Evolutionary conservation across 2,888 invertebrate species (phyloP).

Genomic region (Leptopilina drosophilae): DNA sequence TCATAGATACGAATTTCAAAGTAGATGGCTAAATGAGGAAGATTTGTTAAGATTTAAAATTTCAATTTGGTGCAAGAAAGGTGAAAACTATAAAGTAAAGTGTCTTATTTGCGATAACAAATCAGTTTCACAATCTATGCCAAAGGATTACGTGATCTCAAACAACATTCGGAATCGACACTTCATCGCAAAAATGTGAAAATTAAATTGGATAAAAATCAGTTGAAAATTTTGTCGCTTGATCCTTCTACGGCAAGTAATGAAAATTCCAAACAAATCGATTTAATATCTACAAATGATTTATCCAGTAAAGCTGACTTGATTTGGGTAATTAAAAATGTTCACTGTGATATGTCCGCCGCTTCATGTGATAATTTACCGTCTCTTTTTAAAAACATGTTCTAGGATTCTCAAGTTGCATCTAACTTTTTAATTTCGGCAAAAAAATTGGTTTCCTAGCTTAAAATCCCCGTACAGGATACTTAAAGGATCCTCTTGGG

Average conservation of each 20-base stretch:
- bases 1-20: neutral
- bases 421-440: neutral
- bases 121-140: neutral
- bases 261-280: neutral
- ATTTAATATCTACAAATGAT: neutral
- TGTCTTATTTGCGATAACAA: neutral
- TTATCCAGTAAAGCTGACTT: conserved; percentile 5
- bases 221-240: neutral
- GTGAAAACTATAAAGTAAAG: neutral
- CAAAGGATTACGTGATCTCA: neutral
- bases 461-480: too few relatives aligned
- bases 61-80: neutral
- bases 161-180: too few relatives aligned
- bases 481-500: too few relatives aligned
- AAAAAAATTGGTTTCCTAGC: neutral
- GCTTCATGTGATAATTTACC: neutral
- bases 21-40: neutral
- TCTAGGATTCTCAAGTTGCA: neutral
- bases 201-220: neutral
- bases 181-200: neutral
- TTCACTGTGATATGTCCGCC: too few relatives aligned
- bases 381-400: conserved; percentile 11
- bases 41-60: neutral
- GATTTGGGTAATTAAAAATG: neutral
- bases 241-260: neutral